Evolutionary conservation across 2,797 vertebrate species (phyloP).

Genomic region (Chromis chromis): DNA sequence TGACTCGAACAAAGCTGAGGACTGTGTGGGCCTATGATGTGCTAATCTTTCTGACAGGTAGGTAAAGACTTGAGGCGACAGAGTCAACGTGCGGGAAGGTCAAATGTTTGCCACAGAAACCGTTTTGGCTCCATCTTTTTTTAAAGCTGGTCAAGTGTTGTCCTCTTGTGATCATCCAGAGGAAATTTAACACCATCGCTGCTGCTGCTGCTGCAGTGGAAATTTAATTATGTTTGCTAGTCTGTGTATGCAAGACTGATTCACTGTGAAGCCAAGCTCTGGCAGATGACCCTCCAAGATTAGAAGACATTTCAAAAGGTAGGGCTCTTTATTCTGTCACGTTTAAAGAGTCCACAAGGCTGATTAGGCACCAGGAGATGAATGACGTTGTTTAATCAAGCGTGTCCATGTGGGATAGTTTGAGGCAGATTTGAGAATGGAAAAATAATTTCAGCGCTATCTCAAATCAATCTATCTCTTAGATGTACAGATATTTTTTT

Average conservation of each 20-base stretch:
- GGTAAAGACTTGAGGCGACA: slow-evolving; percentile 49
- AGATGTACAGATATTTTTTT: not conserved
- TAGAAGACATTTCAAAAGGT: not conserved
- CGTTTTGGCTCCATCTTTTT: not conserved
- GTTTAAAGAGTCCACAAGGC: not conserved
- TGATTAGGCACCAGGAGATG: not conserved
- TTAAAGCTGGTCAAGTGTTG: slow-evolving; percentile 8
- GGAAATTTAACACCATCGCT: slow-evolving; percentile 28
- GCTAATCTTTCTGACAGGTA: slow-evolving; percentile 65
- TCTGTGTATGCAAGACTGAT: slow-evolving; percentile 19
- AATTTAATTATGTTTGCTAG: slow-evolving; percentile 51
- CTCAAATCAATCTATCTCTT: not conserved
- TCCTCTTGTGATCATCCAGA: slow-evolving; percentile 3
- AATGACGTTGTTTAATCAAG: slow-evolving; percentile 11
- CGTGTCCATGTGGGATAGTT: slow-evolving; percentile 14
- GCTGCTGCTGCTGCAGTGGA: slow-evolving; percentile 26
- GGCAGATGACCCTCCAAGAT: slow-evolving; percentile 26
- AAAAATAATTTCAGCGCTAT: too few relatives aligned
- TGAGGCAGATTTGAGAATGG: too few relatives aligned
- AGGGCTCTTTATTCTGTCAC: not conserved
- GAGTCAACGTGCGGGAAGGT: slow-evolving; percentile 42
- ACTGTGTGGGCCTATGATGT: slow-evolving; percentile 47
- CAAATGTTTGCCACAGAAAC: slow-evolving; percentile 40
- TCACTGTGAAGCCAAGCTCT: not conserved
- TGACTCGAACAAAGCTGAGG: slow-evolving; percentile 54